Base-by-base conservation (phyloP, 2,797 vertebrate species). In the Phaenicophaeus curvirostris region DNA sequence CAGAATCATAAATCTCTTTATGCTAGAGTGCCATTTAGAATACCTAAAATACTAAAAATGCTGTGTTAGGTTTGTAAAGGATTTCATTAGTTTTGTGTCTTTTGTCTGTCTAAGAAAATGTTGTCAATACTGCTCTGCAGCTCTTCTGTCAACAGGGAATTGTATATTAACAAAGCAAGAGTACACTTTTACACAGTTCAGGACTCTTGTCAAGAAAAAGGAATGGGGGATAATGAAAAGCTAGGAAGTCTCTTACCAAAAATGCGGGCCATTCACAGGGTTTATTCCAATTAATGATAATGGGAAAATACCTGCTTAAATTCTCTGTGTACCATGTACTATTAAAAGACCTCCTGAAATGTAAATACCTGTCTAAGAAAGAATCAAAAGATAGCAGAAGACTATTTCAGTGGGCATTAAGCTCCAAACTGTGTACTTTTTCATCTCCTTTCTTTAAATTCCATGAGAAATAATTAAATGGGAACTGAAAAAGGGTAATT, bases 401-500 rank as follows among this genome's bases (percentile, higher is more conserved):
- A 75, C 42, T 81, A 88, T 94, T 95, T 95, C 63, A 74, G 37
- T 87, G 75, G 93, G 50, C 27, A 63, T 88, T 59, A 65, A 76
- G 39, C 93, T 65, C 37, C 61, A 96, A 95, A 96, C 84, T 73
- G 71, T 82, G 42, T 50, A 48, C 5, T 53, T 85, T 73, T 93
- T 90, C 25, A 73, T 82, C 44, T 92, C 86, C 42, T 27, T 59
- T 42, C 75, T 92, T 95, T 79, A 80, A 41, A 21, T 85, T 97
- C 50, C 35, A 20, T 37, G 42, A 88, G 80, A 93, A 97, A 93
- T 21, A 73, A 37, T 63, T 93, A 93, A 95, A 48, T 74, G 63
- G 28, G 8, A 81, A 46, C 25, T 69, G 78, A 59, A 67, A 48
- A 73, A 80, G 19, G 5, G 5, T 44, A 46, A 78, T 62, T 78